Percentiles rank a stretch among this genome's conserved stretches.
These are phyloP conservation scores for Enhydra lutris DNA, from an alignment of 2,113 vertebrate genomes.

Conservation along the genomic window DNA sequence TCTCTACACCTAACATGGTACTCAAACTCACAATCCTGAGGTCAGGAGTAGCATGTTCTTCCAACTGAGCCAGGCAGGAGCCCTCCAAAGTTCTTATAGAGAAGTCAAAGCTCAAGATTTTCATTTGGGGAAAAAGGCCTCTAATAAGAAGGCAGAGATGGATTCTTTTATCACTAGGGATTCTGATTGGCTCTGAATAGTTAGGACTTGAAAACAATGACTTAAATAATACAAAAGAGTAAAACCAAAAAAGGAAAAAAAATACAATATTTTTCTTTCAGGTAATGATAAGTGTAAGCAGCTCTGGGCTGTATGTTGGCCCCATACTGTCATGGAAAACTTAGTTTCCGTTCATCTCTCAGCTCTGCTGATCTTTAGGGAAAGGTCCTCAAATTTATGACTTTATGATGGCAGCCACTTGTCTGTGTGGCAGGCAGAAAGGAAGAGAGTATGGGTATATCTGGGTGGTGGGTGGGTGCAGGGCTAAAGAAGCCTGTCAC, in stretches of 20 bases:
- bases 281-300: neutral
- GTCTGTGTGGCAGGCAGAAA: neutral
- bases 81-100: neutral
- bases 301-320: neutral
- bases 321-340: too few species aligned
- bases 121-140: neutral
- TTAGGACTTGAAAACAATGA: neutral
- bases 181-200: neutral
- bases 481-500: neutral
- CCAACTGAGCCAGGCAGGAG: neutral
- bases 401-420: neutral
- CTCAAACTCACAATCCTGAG: neutral
- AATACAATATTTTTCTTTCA: neutral
- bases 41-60: neutral
- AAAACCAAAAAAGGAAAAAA: neutral
- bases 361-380: neutral
- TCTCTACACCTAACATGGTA: neutral
- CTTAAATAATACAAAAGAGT: neutral
- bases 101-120: neutral
- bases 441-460: neutral
- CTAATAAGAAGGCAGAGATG: neutral
- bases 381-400: neutral
- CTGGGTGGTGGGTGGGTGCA: neutral
- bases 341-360: neutral
- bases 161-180: neutral